phyloP scores from a whole-genome alignment of 92 coral and sea anemone genomes.

The Umimayanthus chanpuru region DNA sequence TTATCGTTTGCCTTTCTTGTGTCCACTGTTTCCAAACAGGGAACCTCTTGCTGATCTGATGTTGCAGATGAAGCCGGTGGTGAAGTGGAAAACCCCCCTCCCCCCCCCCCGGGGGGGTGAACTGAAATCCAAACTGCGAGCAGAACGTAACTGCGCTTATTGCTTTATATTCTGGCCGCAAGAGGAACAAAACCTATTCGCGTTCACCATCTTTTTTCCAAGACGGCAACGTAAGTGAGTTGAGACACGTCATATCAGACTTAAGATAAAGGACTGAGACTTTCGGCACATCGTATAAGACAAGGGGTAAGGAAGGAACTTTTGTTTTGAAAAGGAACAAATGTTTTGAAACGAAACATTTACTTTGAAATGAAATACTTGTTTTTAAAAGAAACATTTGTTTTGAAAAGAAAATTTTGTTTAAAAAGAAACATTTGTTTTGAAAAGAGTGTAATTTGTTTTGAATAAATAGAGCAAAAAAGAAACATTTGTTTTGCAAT shows the following conservation, averaged over 20 bases:
- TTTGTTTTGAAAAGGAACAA: no score
- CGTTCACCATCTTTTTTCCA: neutral
- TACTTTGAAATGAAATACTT: no score
- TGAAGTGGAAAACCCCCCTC: constrained; percentile 4
- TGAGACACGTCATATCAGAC: neutral
- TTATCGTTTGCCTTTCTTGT: constrained; percentile 30
- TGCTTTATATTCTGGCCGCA: constrained; percentile 32
- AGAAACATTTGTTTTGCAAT: no score
- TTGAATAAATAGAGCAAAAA: no score
- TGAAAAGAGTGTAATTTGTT: no score
- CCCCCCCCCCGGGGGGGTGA: no score
- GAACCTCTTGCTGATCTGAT: constrained; percentile 29
- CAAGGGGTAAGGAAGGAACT: no score
- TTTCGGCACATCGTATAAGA: neutral
- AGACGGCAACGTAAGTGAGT: constrained; percentile 2
- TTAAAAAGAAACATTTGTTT: no score
- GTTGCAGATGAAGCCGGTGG: neutral
- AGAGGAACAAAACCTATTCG: constrained; percentile 20
- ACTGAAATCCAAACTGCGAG: constrained; percentile 16
- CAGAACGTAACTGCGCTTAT: constrained; percentile 28
- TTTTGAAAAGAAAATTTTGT: no score
- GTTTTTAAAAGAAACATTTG: no score
- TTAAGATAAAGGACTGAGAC: constrained; percentile 25
- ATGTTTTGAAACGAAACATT: neutral
- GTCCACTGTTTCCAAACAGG: constrained; percentile 12